Evolutionary conservation across 2,797 vertebrate genomes (phyloP).

Genomic region (Tauraco hartlaubi): DNA sequence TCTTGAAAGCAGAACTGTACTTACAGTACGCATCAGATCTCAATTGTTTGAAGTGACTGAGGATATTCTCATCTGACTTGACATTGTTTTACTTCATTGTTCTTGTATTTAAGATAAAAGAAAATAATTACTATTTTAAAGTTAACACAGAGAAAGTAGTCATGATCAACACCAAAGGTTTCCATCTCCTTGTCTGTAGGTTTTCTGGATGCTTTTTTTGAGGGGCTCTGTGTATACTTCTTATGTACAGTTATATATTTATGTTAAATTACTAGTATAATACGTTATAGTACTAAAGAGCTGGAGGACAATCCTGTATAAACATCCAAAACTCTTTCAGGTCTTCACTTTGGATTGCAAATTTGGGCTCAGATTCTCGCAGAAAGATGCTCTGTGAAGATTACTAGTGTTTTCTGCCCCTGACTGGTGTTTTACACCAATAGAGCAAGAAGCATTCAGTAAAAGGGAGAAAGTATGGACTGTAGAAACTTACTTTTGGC

Average conservation of each 20-base stretch:
- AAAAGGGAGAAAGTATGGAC: neutral
- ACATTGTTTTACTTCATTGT: slow-evolving; percentile 59
- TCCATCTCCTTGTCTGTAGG: neutral
- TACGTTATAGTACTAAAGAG: neutral
- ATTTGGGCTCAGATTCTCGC: neutral
- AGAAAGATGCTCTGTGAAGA: neutral
- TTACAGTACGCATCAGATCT: slow-evolving; percentile 36
- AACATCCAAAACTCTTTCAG: neutral
- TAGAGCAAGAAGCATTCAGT: neutral
- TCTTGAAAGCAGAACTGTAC: slow-evolving; percentile 50
- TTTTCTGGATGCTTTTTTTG: neutral
- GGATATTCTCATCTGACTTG: slow-evolving; percentile 23
- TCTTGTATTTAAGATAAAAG: slow-evolving; percentile 34
- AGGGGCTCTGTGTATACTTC: neutral
- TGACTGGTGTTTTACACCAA: neutral
- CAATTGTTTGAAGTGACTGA: slow-evolving; percentile 37
- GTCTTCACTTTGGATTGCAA: neutral
- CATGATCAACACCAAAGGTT: neutral
- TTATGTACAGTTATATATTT: neutral
- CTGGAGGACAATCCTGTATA: neutral
- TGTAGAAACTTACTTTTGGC: neutral
- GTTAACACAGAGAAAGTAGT: slow-evolving; percentile 36
- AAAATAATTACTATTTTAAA: slow-evolving; percentile 44
- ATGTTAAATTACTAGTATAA: neutral
- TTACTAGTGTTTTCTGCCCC: neutral